Evolutionary conservation across 2,888 invertebrate species (phyloP).

Genomic region (Sympetrum striolatum): DNA sequence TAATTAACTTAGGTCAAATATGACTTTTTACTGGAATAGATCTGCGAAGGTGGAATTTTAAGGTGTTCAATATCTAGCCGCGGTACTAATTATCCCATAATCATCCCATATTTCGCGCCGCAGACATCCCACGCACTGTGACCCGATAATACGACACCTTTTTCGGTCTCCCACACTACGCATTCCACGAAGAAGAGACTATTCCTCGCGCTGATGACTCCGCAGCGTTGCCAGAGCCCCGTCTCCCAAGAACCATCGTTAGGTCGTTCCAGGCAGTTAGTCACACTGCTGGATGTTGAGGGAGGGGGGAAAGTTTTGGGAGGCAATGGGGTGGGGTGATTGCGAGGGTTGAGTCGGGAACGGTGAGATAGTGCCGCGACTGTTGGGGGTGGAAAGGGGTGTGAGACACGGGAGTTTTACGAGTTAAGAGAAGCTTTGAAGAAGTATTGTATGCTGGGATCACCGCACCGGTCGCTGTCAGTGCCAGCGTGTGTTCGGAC

Average conservation of each 20-base stretch:
- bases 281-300: constrained; percentile 21
- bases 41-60: too few species aligned
- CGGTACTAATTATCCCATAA: too few species aligned
- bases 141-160: not conserved
- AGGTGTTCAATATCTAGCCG: too few species aligned
- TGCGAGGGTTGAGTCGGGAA: not conserved
- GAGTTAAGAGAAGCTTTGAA: not conserved
- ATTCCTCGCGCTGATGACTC: constrained; percentile 21
- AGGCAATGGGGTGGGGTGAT: not conserved
- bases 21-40: too few species aligned
- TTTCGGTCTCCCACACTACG: not conserved
- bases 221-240: constrained; percentile 1
- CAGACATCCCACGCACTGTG: not conserved
- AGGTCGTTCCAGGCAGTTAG: constrained; percentile 39
- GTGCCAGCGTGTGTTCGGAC: constrained; percentile 22
- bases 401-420: not conserved
- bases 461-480: constrained; percentile 25
- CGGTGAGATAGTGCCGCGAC: not conserved
- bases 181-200: not conserved
- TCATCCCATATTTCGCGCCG: not conserved
- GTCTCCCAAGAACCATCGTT: not conserved
- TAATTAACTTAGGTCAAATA: too few species aligned
- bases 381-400: not conserved
- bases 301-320: not conserved
- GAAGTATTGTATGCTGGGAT: constrained; percentile 24